Evolutionary conservation across 1,140 invertebrate genomes (phyloP), one percentile per base, ranked within the genome.

Genomic region (Parasteatoda tepidariorum): DNA sequence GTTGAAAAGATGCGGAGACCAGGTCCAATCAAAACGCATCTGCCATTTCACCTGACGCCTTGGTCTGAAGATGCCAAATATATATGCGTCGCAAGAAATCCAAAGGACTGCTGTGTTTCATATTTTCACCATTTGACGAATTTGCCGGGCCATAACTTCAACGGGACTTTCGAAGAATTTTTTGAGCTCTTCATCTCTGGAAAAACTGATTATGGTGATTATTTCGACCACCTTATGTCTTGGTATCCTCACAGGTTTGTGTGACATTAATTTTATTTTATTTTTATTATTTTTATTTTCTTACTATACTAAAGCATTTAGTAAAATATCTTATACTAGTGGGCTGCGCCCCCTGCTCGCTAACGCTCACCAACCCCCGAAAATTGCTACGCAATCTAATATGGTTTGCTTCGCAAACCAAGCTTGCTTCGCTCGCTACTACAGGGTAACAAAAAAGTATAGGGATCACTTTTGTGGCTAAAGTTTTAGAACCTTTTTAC

Each of bases 51-150:
- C 22, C 22, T 48, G n/a, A 61, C 76, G 2, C 59, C 24, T 11
- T 76, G 59, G 3, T 76, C 71, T 0, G 2, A 34, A 5, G 38
- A 48, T n/a, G 30, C 91, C 91, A 30, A 91, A 90, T 94, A 9
- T 33, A 90, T 95, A 7, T 95, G 95, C 86, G 92, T 95, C 0
- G 92, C 93, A 3, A 90, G 96, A 70, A 95, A 96, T 89, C 95
- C 95, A 0, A 94, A 95, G 88, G 95, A 96, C 88, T 93, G 95
- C 0, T 93, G 92, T 2, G 94, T 96, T 0, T 96, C 95, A 0
- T 96, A 93, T 88, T 96, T 93, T 87, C 93, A 95, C 88, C 91
- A 96, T 38, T 93, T 94, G 88, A 91, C 92, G n/a, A 31, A 68
- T 30, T 62, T 74, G 30, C 57, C 59, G 3, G 31, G 26, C 24